Evolutionary conservation across 2,888 invertebrate species (phyloP), one percentile per base, ranked within the genome.

Genomic region (Eilema griseolum): DNA sequence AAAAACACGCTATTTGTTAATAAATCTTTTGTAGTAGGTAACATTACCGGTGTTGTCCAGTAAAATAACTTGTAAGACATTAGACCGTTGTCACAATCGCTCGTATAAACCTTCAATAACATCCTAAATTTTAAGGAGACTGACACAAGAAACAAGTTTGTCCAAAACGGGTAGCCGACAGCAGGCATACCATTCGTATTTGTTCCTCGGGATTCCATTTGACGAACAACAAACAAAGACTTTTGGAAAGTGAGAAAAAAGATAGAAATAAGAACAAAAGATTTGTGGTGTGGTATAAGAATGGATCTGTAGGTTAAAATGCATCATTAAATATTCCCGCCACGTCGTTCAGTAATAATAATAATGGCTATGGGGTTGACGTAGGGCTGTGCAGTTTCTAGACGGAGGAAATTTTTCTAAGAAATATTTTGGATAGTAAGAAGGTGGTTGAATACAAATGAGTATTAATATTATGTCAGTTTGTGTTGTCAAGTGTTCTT

Each of bases 161-260:
- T 69, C 81, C 74, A 75, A 83, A 82, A 83, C 82, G 67, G 81
- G 82, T 79, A 82, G 82, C 80, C 76, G 82, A 89, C 88, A 87
- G 88, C 66, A 37, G 86, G 88, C 77, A 90, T 87, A 87, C 90
- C 90, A 84, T 75, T 86, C 85, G 88, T 91, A 87, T 92, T 93
- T 92, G 92, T 90, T 87, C 88, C 89, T 81, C 84, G 84, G 89
- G 87, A 92, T 92, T 89, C 92, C 90, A 93, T 93, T 92, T 92
- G 93, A 92, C 92, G 89, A 88, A 93, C 89, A 93, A 90, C 92
- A 94, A 94, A 94, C 92, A 92, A 92, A 90, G 92, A 89, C 81
- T 81, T 85, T 69, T 78, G 86, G 82, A 87, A 86, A 86, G 85
- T 88, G 67, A 76, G 73, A 81, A 81, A 87, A 89, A 92, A 88